Conservation (phyloP, 2,888 invertebrate genomes). For the Torymus texanus region DNA sequence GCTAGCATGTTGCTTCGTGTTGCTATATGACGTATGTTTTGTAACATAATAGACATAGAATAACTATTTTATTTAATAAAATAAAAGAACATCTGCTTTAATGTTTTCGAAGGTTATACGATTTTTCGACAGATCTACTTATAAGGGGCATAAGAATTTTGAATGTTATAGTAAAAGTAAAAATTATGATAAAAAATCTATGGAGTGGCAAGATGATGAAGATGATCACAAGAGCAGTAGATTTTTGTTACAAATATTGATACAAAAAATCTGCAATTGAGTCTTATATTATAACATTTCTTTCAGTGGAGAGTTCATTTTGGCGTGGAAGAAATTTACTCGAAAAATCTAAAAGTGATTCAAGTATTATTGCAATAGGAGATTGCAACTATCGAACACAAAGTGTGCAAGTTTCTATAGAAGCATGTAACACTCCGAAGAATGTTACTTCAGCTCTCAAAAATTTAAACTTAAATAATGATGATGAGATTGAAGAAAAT, state of each 20-base stretch:
- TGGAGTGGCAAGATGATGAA: slow-evolving; percentile 67
- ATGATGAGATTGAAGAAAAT: slow-evolving; percentile 23
- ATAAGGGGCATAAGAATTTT: slow-evolving; percentile 34
- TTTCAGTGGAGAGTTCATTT: slow-evolving; percentile 51
- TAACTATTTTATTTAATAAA: slow-evolving; percentile 9
- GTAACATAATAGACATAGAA: too few species aligned
- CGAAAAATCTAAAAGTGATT: slow-evolving; percentile 53
- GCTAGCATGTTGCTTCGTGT: too few species aligned
- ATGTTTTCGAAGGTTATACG: slow-evolving; percentile 53
- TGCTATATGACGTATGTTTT: too few species aligned
- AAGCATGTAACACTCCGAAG: slow-evolving; percentile 58
- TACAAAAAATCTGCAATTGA: not conserved
- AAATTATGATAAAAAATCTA: slow-evolving; percentile 55
- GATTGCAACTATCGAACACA: slow-evolving; percentile 43
- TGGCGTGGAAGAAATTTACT: slow-evolving; percentile 37
- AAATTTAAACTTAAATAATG: slow-evolving; percentile 59
- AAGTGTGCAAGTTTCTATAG: slow-evolving; percentile 43
- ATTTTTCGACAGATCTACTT: slow-evolving; percentile 53
- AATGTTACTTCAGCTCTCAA: slow-evolving; percentile 63
- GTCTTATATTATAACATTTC: slow-evolving; percentile 11
- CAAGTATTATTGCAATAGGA: slow-evolving; percentile 47
- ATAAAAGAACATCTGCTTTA: slow-evolving; percentile 32
- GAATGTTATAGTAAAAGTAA: slow-evolving; percentile 36
- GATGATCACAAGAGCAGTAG: slow-evolving; percentile 65
- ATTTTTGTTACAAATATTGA: slow-evolving; percentile 8